Percentiles rank a stretch among this genome's conserved stretches.
phyloP scores from a whole-genome alignment of 2,113 vertebrate genomes.

The Ptilonorhynchus violaceus region DNA sequence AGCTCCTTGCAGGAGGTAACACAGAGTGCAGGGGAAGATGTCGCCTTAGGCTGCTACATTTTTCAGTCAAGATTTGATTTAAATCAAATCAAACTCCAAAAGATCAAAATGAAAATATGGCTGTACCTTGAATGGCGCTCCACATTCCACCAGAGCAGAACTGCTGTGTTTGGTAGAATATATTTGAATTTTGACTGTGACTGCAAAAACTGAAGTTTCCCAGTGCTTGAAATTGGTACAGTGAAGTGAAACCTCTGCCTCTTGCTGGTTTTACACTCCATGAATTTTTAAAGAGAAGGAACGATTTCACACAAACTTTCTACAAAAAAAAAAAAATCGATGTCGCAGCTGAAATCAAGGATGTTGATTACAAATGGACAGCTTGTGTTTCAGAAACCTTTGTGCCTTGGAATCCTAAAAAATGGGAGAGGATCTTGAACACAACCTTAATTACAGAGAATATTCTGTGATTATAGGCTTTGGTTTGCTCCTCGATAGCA shows the following conservation, averaged over 20 bases:
- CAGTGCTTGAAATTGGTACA: background rate
- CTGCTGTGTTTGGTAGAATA: background rate
- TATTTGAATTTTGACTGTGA: conserved; percentile 17
- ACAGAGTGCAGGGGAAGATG: background rate
- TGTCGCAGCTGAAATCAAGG: background rate
- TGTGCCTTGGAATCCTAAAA: background rate
- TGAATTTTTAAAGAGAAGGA: conserved; percentile 1
- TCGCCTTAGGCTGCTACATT: background rate
- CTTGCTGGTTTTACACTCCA: background rate
- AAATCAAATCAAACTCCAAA: background rate
- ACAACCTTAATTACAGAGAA: background rate
- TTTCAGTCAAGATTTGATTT: background rate
- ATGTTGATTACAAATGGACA: background rate
- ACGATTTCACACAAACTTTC: background rate
- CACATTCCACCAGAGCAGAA: background rate
- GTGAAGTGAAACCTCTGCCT: background rate
- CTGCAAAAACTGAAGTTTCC: background rate
- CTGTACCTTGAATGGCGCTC: background rate
- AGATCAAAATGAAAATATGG: background rate
- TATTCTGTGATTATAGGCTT: background rate
- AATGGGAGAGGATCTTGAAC: background rate
- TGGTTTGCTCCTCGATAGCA: background rate
- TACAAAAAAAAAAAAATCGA: background rate
- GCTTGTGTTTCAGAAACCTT: background rate
- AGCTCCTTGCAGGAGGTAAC: background rate